Conservation (phyloP, 2,113 vertebrate genomes). For the Holacanthus passer region DNA sequence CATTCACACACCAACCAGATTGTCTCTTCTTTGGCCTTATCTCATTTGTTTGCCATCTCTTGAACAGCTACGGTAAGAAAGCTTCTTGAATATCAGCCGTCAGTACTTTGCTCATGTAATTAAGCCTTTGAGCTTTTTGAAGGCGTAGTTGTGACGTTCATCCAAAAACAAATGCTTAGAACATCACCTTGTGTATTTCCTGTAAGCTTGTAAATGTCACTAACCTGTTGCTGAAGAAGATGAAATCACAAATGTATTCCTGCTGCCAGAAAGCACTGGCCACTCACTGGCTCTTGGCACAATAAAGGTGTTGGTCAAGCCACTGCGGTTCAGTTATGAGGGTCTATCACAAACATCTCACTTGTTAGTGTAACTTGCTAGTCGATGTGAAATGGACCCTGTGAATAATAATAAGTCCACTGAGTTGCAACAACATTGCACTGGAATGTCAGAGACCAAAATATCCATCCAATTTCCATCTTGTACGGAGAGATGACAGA, state of each 20-base stretch:
- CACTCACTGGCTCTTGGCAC: neutral
- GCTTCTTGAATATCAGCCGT: neutral
- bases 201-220: neutral
- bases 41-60: neutral
- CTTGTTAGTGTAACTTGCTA: neutral
- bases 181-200: constrained; percentile 16
- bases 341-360: neutral
- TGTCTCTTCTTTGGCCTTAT: neutral
- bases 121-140: neutral
- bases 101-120: neutral
- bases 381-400: neutral
- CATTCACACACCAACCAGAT: neutral
- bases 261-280: neutral
- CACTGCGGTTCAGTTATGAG: neutral
- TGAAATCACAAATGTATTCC: constrained; percentile 9
- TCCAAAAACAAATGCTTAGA: neutral
- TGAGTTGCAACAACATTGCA: constrained; percentile 50
- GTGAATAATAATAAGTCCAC: neutral
- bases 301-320: neutral
- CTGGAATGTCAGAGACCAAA: constrained; percentile 16
- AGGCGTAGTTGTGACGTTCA: neutral
- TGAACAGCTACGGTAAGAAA: neutral
- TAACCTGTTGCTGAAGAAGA: neutral
- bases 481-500: constrained; percentile 31
- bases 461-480: constrained; percentile 41